Conservation (phyloP, 2,113 vertebrate species). For the Zosterops japonicus region DNA sequence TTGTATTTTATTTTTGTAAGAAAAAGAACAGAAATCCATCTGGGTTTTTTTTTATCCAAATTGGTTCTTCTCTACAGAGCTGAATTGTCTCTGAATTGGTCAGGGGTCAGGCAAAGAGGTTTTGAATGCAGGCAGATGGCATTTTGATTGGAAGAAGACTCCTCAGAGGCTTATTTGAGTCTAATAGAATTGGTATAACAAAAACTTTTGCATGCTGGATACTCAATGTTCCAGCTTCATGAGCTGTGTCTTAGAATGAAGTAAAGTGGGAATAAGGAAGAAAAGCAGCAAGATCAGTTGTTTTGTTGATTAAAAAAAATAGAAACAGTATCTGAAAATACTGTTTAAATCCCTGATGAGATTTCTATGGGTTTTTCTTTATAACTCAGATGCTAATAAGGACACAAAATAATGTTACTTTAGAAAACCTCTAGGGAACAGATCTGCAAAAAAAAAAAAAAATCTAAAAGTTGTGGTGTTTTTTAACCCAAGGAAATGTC, state of each 20-base stretch:
- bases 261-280: background rate
- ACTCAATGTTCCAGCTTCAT: background rate
- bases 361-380: background rate
- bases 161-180: background rate
- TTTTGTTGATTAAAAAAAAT: background rate
- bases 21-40: background rate
- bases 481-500: background rate
- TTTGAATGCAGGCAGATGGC: background rate
- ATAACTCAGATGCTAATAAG: background rate
- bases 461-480: background rate
- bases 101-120: background rate
- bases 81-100: background rate
- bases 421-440: background rate
- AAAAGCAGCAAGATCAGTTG: background rate
- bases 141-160: background rate
- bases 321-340: background rate
- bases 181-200: background rate
- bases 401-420: background rate
- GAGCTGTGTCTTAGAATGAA: background rate
- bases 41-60: background rate
- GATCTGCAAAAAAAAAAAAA: background rate
- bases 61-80: background rate
- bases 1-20: background rate
- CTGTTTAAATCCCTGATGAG: background rate
- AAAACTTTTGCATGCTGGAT: background rate